Evolutionary conservation across 2,888 invertebrate species (phyloP), one percentile per base, ranked within the genome.

Genomic region (Lissocephala sabroskyi): DNA sequence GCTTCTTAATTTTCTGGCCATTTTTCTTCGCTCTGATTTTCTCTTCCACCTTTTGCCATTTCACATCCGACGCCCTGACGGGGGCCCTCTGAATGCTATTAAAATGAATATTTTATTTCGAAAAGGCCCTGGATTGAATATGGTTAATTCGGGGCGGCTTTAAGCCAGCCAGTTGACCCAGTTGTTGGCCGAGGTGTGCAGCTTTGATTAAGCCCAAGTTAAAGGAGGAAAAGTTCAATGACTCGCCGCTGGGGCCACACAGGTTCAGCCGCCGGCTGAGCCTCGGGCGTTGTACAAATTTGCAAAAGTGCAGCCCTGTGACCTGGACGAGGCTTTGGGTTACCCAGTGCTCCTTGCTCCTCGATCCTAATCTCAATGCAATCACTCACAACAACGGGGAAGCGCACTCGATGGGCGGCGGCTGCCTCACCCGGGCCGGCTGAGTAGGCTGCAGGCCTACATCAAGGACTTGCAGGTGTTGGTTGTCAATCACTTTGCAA

Each of bases 401-500:
- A n/a, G n/a, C n/a, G n/a, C n/a, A n/a, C n/a, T n/a, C n/a, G n/a
- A n/a, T n/a, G 75, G 75, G 76, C 54, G 35, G 67, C 57, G 56
- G 23, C 45, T 53, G 30, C 47, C 18, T 30, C 46, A 36, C 45
- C 41, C 14, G 42, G 23, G 33, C 42, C 26, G 26, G 44, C 30
- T 52, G 48, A 37, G 14, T n/a, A n/a, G n/a, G 28, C 23, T 39
- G 30, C n/a, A n/a, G 35, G 7, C 4, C 23, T 23, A 5, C 7
- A 5, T 23, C 4, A 23, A 23, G 7, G 7, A 23, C 7, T 35
- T 35, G 14, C 13, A 35, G 23, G 5, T 32, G 33, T 19, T 47
- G 33, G 17, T 63, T 71, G 78, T 75, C 78, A 77, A 71, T 71
- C 78, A 78, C 75, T 71, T 67, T 67, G 73, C 75, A 71, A 71